These are phyloP conservation scores for Lordiphosa mommai DNA, from an alignment of 1,140 invertebrate species.

Conservation along the genomic window DNA sequence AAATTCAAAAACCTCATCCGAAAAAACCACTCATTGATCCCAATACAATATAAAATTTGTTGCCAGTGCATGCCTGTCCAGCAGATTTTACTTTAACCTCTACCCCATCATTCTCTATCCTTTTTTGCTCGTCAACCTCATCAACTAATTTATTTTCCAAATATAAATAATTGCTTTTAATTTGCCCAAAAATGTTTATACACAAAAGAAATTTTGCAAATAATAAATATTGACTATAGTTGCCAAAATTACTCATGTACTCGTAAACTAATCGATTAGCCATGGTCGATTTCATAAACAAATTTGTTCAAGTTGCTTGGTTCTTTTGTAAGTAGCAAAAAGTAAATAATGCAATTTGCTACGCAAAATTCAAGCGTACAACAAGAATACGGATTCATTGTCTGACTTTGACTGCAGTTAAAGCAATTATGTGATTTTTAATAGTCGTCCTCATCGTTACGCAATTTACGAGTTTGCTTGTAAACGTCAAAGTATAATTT, in stretches of 20 bases:
- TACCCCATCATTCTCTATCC: no score
- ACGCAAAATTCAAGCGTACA: slow-evolving; percentile 25
- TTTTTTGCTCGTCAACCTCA: no score
- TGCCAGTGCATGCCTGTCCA: no score
- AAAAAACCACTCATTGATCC: no score
- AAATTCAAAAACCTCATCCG: no score
- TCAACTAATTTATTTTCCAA: not conserved
- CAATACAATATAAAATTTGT: no score
- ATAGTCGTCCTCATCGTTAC: slow-evolving; percentile 53
- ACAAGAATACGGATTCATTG: slow-evolving; percentile 27
- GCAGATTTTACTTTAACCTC: no score
- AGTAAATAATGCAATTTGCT: slow-evolving; percentile 69
- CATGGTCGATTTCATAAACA: slow-evolving; percentile 67
- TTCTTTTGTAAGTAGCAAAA: slow-evolving; percentile 41
- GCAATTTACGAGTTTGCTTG: slow-evolving; percentile 34
- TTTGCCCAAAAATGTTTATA: slow-evolving; percentile 2
- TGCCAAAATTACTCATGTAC: slow-evolving; percentile 16
- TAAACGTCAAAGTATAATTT: slow-evolving; percentile 40
- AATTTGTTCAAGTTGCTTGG: slow-evolving; percentile 50
- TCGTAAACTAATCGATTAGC: slow-evolving; percentile 51
- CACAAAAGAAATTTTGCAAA: slow-evolving; percentile 11
- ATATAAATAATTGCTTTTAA: slow-evolving; percentile 56
- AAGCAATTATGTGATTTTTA: slow-evolving; percentile 73
- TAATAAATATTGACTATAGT: slow-evolving; percentile 30
- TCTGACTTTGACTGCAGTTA: slow-evolving; percentile 47